Evolutionary conservation across 2,113 vertebrate species (phyloP), one percentile per base, ranked within the genome.

Genomic region (Tympanuchus pallidicinctus): DNA sequence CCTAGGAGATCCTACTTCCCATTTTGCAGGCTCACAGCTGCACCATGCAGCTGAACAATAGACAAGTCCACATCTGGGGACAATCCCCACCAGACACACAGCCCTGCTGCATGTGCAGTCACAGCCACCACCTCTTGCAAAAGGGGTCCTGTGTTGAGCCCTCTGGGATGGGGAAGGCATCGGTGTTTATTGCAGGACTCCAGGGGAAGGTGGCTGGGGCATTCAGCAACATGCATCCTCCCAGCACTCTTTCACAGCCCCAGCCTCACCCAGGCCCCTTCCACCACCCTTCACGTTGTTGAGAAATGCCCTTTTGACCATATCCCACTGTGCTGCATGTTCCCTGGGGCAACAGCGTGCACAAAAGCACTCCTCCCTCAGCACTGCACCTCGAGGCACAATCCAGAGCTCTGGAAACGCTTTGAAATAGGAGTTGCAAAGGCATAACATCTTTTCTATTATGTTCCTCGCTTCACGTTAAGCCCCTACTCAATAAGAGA

Each of bases 371-470:
- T 34, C 57, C 8, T 27, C 38, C 28, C 70, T 72, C 70, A 27
- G 9, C 42, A 56, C n/a, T 28, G 47, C 7, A 14, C 82, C 82
- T 63, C 10, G 2, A 82, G 72, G 79, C 69, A 75, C 82, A 65
- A 65, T 5, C 56, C 93, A 94, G 82, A 47, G 67, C 34, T 71
- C 73, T 30, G 14, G 8, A 83, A 90, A 69, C 4, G 47, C 89
- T 95, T 88, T 95, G 94, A 96, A 97, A 95, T 54, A 80, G 0
- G 61, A 95, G 88, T 80, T 92, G 65, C 88, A 88, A 73, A 72
- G 60, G 85, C 91, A 93, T 70, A 88, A 77, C 56, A 5, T 87
- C 45, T 89, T 91, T 94, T 63, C 78, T 86, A 47, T 88, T 80
- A 74, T 9, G 3, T 64, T 89, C 67, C 67, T 80, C 10, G 25